These are phyloP conservation scores for Enteromius unitaeniatus DNA, from an alignment of 2,797 vertebrate genomes.

Conservation along the genomic window DNA sequence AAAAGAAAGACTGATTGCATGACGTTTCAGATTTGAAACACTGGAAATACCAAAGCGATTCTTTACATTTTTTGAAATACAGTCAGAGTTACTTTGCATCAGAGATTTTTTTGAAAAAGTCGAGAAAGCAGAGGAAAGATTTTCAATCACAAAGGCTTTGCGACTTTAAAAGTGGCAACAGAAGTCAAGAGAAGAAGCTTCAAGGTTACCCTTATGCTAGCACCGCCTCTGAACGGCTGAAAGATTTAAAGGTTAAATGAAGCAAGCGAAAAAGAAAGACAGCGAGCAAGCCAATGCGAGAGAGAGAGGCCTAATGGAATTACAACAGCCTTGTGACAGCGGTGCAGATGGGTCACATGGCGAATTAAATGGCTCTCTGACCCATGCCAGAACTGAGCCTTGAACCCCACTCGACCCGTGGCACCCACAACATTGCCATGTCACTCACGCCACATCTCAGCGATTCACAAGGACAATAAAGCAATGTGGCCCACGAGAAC, in stretches of 20 bases:
- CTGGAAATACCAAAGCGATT: not conserved
- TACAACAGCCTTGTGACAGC: conserved; percentile 86
- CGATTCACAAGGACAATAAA: conserved; percentile 63
- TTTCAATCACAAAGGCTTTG: conserved; percentile 22
- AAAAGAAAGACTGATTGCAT: conserved; percentile 3
- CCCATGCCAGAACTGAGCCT: conserved; percentile 63
- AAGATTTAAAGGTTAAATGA: conserved; percentile 62
- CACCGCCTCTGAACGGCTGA: conserved; percentile 48
- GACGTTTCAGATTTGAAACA: not conserved
- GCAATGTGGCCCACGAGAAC: conserved; percentile 46
- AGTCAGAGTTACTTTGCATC: not conserved
- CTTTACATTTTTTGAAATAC: not conserved
- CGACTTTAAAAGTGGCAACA: conserved; percentile 31
- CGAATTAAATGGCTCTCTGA: conserved; percentile 84
- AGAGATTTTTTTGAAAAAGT: conserved; percentile 9
- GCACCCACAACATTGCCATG: conserved; percentile 61
- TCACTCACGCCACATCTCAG: conserved; percentile 61
- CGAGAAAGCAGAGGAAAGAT: not conserved
- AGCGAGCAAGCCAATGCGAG: not conserved
- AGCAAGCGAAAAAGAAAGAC: conserved; percentile 40
- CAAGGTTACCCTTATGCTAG: conserved; percentile 66
- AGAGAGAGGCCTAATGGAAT: conserved; percentile 78
- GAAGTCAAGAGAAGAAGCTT: conserved; percentile 36
- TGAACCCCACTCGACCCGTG: conserved; percentile 60
- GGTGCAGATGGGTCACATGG: conserved; percentile 81